Conservation (phyloP, 2,888 invertebrate species). For the Seladonia tumulorum region DNA sequence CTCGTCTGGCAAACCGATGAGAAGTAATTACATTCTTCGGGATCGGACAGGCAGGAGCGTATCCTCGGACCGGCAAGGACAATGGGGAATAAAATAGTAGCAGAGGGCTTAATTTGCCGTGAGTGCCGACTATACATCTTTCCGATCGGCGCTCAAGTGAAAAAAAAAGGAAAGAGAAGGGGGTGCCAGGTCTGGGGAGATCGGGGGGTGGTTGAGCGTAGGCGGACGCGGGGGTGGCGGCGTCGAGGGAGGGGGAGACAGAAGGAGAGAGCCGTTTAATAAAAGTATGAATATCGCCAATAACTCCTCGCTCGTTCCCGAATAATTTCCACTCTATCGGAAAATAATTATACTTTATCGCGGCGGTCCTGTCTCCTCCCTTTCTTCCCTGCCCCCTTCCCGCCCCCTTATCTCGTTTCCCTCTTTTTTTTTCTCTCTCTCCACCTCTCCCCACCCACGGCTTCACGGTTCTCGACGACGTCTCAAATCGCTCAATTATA, state of each 20-base stretch:
- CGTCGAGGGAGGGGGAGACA: constrained; percentile 26
- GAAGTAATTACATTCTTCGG: constrained; percentile 58
- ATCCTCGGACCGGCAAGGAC: constrained; percentile 60
- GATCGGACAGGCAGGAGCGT: constrained; percentile 56
- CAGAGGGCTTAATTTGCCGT: constrained; percentile 67
- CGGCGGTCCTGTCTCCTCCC: constrained; percentile 72
- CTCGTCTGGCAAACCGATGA: constrained; percentile 19
- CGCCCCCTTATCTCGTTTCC: constrained; percentile 27
- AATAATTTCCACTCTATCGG: constrained; percentile 84
- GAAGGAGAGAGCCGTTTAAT: constrained; percentile 78
- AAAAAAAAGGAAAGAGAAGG: constrained; percentile 30
- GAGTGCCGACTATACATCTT: constrained; percentile 64
- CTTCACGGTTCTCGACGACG: constrained; percentile 58
- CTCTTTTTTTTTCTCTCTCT: constrained; percentile 35
- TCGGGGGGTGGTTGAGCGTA: constrained; percentile 10
- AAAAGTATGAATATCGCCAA: constrained; percentile 84
- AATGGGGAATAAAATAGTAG: constrained; percentile 64
- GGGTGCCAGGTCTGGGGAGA: constrained; percentile 47
- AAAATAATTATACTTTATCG: constrained; percentile 84
- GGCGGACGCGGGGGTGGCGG: not conserved
- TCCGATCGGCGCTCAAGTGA: constrained; percentile 61
- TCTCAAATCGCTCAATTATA: constrained; percentile 83
- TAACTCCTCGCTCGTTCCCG: constrained; percentile 81
- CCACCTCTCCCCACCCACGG: constrained; percentile 36
- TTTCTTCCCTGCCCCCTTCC: constrained; percentile 26